Percentiles rank a stretch among this genome's conserved stretches.
phyloP scores from a whole-genome alignment of 2,888 invertebrate species.

The Parascotia fuliginaria region DNA sequence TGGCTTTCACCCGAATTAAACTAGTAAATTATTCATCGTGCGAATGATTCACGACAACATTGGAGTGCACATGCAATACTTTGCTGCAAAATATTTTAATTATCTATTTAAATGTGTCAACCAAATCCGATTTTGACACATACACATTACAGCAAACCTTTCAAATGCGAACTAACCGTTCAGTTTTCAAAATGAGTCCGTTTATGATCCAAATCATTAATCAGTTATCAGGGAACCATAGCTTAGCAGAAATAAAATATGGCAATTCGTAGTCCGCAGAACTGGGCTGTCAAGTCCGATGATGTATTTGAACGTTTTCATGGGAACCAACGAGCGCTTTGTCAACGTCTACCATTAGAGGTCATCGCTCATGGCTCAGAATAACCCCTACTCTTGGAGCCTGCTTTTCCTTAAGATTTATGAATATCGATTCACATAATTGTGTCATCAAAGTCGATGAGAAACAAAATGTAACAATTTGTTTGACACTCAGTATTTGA shows the following conservation, averaged over 20 bases:
- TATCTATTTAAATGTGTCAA: background rate
- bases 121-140: background rate
- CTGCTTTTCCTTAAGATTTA: conserved; percentile 52
- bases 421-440: conserved; percentile 54
- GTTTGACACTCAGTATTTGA: conserved; percentile 2
- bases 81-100: too few species aligned
- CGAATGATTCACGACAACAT: too few species aligned
- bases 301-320: conserved; percentile 85
- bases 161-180: background rate
- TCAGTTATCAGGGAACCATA: conserved; percentile 77
- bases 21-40: too few species aligned
- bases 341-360: conserved; percentile 81
- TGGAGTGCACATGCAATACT: too few species aligned
- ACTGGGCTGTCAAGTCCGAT: conserved; percentile 76
- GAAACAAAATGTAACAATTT: conserved; percentile 18
- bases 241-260: conserved; percentile 82
- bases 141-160: background rate
- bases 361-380: conserved; percentile 75
- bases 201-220: conserved; percentile 70
- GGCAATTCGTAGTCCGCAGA: conserved; percentile 78
- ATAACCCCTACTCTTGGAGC: conserved; percentile 41
- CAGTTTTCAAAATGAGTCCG: conserved; percentile 26
- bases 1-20: too few species aligned
- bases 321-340: conserved; percentile 77
- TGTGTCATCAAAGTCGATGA: conserved; percentile 28